These are phyloP conservation scores for Chamaea fasciata DNA, from an alignment of 2,113 vertebrate genomes.

Conservation along the genomic window DNA sequence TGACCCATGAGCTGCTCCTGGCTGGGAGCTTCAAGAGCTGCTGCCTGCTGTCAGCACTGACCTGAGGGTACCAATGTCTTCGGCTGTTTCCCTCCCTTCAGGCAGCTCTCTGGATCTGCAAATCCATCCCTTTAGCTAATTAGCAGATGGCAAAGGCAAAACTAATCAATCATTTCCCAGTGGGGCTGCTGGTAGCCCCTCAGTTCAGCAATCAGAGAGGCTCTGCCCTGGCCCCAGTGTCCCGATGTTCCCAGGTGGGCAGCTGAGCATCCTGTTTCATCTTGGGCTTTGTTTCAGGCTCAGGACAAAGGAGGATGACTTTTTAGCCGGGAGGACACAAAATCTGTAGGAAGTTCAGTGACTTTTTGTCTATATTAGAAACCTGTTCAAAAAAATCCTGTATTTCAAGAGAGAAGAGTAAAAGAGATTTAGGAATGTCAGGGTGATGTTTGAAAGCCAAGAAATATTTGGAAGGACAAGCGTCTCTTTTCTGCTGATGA, in stretches of 20 bases:
- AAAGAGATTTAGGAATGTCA: neutral
- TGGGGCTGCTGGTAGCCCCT: neutral
- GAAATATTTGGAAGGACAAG: neutral
- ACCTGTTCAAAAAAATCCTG: neutral
- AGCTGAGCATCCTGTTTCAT: neutral
- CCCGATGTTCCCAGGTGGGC: neutral
- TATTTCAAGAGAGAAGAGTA: neutral
- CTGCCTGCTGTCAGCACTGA: neutral
- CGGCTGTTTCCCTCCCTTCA: neutral
- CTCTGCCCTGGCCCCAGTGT: neutral
- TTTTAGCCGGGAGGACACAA: neutral
- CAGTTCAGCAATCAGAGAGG: neutral
- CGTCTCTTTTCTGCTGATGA: neutral
- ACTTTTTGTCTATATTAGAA: neutral
- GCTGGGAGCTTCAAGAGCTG: neutral
- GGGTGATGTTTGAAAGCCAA: neutral
- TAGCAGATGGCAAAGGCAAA: constrained; percentile 12
- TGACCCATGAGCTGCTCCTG: neutral
- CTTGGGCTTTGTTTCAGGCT: neutral
- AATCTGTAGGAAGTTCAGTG: neutral
- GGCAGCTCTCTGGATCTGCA: neutral
- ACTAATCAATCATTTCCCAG: neutral
- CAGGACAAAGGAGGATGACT: neutral
- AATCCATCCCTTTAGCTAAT: neutral
- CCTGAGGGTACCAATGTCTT: neutral